Conservation (phyloP, 1,140 invertebrate genomes). For the Antheraea pernyi region DNA sequence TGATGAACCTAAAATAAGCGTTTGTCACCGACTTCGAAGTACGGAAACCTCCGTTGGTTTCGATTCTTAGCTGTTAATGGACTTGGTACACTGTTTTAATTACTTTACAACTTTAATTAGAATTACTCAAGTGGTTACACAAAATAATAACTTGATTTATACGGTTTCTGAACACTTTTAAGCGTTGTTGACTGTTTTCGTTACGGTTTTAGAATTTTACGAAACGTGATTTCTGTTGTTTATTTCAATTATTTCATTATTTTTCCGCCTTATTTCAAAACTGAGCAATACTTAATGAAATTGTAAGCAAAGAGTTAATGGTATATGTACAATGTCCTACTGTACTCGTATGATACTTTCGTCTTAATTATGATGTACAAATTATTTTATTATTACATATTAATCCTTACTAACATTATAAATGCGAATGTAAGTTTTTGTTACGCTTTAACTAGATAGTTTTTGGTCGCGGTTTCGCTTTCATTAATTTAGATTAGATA, state of each 20-base stretch:
- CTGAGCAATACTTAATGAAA: not conserved
- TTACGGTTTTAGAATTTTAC: not conserved
- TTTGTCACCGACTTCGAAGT: not conserved
- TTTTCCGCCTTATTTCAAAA: not conserved
- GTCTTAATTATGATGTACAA: too few relatives aligned
- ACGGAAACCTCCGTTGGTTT: slow-evolving; percentile 1
- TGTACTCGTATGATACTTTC: too few relatives aligned
- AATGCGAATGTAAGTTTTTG: too few relatives aligned
- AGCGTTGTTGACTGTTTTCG: not conserved
- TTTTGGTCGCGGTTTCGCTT: too few relatives aligned
- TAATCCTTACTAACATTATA: too few relatives aligned
- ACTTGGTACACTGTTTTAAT: slow-evolving; percentile 14
- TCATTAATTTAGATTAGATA: too few relatives aligned
- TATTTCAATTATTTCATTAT: not conserved
- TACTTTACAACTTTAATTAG: slow-evolving; percentile 16
- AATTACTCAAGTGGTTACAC: slow-evolving; percentile 6
- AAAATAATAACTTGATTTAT: slow-evolving; percentile 8
- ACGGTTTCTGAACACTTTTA: slow-evolving; percentile 6
- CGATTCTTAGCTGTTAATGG: slow-evolving; percentile 11
- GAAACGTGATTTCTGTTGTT: not conserved
- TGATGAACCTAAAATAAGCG: not conserved
- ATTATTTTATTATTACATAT: too few relatives aligned
- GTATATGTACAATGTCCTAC: too few relatives aligned
- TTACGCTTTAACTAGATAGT: too few relatives aligned
- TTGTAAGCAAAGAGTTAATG: too few relatives aligned